Evolutionary conservation across 2,113 vertebrate species (phyloP).

Genomic region (Paedocypris sp.): DNA sequence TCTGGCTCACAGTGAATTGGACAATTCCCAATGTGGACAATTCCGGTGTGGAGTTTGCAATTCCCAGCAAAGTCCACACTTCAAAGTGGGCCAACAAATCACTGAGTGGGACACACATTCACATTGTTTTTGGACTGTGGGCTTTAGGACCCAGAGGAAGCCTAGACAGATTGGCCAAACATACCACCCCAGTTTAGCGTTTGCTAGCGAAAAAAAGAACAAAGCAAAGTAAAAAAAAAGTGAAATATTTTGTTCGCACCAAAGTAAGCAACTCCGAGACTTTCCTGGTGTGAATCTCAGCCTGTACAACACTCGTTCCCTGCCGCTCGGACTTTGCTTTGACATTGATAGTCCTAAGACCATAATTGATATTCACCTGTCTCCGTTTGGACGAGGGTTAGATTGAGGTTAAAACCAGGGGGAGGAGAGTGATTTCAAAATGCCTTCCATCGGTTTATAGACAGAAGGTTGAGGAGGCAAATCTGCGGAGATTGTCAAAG

Average conservation of each 20-base stretch:
- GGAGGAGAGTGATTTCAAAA: not conserved
- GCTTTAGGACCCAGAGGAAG: no score
- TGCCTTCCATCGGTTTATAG: not conserved
- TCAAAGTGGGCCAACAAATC: no score
- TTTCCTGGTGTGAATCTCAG: not conserved
- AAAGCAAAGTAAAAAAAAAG: no score
- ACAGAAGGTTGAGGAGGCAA: slow-evolving; percentile 16
- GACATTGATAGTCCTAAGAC: slow-evolving; percentile 11
- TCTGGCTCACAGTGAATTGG: no score
- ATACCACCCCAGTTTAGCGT: no score
- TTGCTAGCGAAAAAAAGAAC: no score
- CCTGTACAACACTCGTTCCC: not conserved
- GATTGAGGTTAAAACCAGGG: slow-evolving; percentile 23
- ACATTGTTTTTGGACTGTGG: no score
- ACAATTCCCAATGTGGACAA: no score
- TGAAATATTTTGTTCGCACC: slow-evolving; percentile 10
- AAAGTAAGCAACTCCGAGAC: not conserved
- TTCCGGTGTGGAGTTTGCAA: no score
- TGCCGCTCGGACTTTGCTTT: not conserved
- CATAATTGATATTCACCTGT: not conserved
- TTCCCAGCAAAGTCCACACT: no score
- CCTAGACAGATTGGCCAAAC: no score
- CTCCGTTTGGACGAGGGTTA: slow-evolving; percentile 1
- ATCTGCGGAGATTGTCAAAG: not conserved
- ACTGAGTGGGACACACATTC: no score